phyloP scores from a whole-genome alignment of 2,113 vertebrate species.

The Neolamprologus falcicula region DNA sequence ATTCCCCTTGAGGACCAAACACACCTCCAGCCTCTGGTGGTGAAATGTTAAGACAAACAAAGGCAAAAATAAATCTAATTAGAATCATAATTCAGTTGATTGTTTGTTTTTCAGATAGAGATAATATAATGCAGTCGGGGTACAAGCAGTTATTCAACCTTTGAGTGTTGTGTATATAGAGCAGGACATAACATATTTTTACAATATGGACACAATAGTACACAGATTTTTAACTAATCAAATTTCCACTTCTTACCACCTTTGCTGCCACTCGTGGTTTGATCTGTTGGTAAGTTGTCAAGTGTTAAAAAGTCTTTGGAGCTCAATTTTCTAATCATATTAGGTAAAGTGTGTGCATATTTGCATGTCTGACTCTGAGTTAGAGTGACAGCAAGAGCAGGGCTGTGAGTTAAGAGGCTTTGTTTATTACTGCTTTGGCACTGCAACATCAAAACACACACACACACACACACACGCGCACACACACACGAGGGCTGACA shows the following conservation, averaged over 20 bases:
- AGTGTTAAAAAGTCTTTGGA: background rate
- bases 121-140: background rate
- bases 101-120: background rate
- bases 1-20: conserved; percentile 83
- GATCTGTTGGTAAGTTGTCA: background rate
- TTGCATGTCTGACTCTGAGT: background rate
- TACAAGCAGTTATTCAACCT: background rate
- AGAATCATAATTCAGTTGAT: background rate
- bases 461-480: fast-evolving
- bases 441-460: background rate
- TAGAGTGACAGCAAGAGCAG: background rate
- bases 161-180: background rate
- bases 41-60: background rate
- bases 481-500: background rate
- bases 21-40: conserved; percentile 66
- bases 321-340: conserved; percentile 17
- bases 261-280: background rate
- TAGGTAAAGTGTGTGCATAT: background rate
- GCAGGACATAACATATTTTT: background rate
- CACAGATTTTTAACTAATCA: background rate
- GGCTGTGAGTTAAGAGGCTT: background rate
- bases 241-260: background rate
- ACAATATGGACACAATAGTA: background rate
- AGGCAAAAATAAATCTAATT: background rate
- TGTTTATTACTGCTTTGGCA: conserved; percentile 7